Evolutionary conservation across 2,888 invertebrate species (phyloP).

Genomic region (Pheosia tremula): DNA sequence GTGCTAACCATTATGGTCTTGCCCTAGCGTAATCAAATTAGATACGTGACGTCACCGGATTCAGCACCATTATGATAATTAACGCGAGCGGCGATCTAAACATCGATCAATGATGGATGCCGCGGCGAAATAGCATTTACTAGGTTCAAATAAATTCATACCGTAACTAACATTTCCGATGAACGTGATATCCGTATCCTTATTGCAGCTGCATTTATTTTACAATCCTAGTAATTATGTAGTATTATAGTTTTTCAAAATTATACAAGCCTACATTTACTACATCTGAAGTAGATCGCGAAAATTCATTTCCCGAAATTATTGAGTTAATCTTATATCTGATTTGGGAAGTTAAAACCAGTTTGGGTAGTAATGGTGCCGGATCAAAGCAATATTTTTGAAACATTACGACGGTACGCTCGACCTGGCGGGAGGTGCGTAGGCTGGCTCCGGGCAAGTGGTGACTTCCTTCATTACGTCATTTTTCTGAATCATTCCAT

Average conservation of each 20-base stretch:
- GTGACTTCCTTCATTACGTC: constrained; percentile 80
- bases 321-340: constrained; percentile 53
- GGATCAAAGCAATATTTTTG: constrained; percentile 61
- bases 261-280: constrained; percentile 24
- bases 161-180: too few species aligned
- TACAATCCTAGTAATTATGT: too few species aligned
- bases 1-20: constrained; percentile 71
- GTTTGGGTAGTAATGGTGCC: constrained; percentile 52
- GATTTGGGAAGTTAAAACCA: constrained; percentile 50
- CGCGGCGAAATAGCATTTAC: constrained; percentile 26
- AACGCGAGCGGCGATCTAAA: constrained; percentile 54
- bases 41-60: constrained; percentile 69
- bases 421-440: constrained; percentile 64
- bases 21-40: constrained; percentile 76
- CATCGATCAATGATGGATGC: constrained; percentile 31
- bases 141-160: constrained; percentile 21
- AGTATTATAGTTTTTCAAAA: background rate
- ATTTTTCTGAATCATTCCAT: constrained; percentile 72
- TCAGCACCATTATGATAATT: constrained; percentile 68
- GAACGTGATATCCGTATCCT: too few species aligned
- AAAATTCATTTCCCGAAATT: constrained; percentile 47
- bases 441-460: constrained; percentile 70
- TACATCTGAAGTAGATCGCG: constrained; percentile 29
- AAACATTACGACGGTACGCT: constrained; percentile 53
- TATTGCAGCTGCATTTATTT: too few species aligned